A percentile compares a stretch with the other conserved stretches of the same genome.
Evolutionary conservation across 1,140 invertebrate genomes (phyloP).

Genomic region (Zelostemma sp.): DNA sequence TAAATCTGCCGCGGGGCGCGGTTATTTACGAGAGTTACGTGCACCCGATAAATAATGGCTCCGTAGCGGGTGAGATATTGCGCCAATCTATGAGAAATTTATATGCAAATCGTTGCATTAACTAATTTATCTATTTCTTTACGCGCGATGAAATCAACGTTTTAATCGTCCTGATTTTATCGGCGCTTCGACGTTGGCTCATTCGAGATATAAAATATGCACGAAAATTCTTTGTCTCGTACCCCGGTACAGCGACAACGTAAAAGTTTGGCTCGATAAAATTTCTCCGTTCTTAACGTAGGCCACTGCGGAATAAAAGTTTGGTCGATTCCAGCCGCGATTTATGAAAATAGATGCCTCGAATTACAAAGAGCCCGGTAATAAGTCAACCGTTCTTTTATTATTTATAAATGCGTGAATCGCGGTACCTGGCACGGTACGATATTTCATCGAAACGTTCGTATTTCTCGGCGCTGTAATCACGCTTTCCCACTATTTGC

Average conservation of each 20-base stretch:
- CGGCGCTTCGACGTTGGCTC: too few relatives aligned
- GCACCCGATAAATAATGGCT: constrained; percentile 51
- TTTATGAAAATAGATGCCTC: constrained; percentile 10
- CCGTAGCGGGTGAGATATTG: constrained; percentile 44
- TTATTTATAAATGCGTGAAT: constrained; percentile 4
- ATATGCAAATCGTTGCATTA: neutral
- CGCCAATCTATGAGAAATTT: constrained; percentile 3
- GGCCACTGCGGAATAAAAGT: constrained; percentile 14
- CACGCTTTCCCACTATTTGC: neutral
- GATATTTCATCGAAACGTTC: neutral
- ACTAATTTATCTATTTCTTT: neutral
- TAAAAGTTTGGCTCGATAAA: too few relatives aligned
- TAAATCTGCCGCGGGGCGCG: constrained; percentile 56
- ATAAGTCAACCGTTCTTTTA: neutral
- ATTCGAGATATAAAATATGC: too few relatives aligned
- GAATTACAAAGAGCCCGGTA: constrained; percentile 1
- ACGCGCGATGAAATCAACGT: constrained; percentile 10
- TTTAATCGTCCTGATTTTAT: neutral
- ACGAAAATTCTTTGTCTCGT: too few relatives aligned
- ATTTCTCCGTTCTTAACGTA: too few relatives aligned
- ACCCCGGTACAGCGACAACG: too few relatives aligned
- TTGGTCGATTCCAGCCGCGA: constrained; percentile 14
- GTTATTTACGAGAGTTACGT: constrained; percentile 53
- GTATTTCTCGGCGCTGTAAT: constrained; percentile 4
- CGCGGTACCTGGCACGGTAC: neutral